These are phyloP conservation scores for Apis mellifera DNA, from an alignment of 1,140 invertebrate species.

Conservation along the genomic window Amel_HAv3.1 CM009936.2:13194501-13195000, in stretches of 20 bases:
- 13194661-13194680: not conserved
- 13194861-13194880: conserved; percentile 25
- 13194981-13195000: no score
- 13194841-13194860: conserved; percentile 29
- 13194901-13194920: conserved; percentile 27
- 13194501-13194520: conserved; percentile 87
- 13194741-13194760: conserved; percentile 1
- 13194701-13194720: not conserved
- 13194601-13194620: conserved; percentile 81
- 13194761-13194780: not conserved
- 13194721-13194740: not conserved
- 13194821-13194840: not conserved
- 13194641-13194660: not conserved
- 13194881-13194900: conserved; percentile 26
- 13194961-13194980: conserved; percentile 12
- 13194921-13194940: conserved; percentile 14
- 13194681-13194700: not conserved
- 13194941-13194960: conserved; percentile 17
- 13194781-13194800: conserved; percentile 17
- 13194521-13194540: conserved; percentile 96
- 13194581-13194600: conserved; percentile 90
- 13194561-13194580: conserved; percentile 94
- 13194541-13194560: conserved; percentile 98
- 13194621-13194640: not conserved
- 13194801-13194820: not conserved